Conservation (phyloP, 2,113 vertebrate genomes). For the Chaetura pelagica region DNA sequence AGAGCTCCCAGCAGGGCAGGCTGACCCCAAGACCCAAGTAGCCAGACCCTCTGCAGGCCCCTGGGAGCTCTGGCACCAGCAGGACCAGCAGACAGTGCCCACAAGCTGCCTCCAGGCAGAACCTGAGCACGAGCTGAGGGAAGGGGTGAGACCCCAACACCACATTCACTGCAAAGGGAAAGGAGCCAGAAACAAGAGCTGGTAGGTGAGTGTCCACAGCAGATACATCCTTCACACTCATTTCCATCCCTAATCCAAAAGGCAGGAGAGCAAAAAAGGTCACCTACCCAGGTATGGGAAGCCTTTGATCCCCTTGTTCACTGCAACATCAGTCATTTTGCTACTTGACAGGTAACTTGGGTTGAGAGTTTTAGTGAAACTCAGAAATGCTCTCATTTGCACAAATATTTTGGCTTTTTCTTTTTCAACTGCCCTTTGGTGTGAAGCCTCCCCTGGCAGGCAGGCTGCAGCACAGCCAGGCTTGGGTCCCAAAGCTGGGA, state of each 20-base stretch:
- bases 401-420: neutral
- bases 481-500: neutral
- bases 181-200: neutral
- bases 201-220: neutral
- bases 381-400: neutral
- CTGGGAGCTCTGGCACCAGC: neutral
- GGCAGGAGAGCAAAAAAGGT: neutral
- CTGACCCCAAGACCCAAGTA: too few species aligned
- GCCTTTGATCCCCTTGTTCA: neutral
- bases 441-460: too few species aligned
- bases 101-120: too few species aligned
- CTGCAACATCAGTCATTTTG: neutral
- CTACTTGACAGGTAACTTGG: neutral
- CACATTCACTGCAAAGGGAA: neutral
- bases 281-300: neutral
- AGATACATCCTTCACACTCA: neutral
- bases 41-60: neutral
- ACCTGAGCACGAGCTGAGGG: too few species aligned
- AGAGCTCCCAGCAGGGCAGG: neutral
- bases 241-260: neutral
- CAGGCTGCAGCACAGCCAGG: too few species aligned
- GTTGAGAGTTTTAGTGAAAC: neutral
- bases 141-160: neutral
- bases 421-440: too few species aligned
- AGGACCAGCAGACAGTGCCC: rapidly evolving